Conservation (phyloP, 1,140 invertebrate genomes). For the Caligus rogercresseyi region DNA sequence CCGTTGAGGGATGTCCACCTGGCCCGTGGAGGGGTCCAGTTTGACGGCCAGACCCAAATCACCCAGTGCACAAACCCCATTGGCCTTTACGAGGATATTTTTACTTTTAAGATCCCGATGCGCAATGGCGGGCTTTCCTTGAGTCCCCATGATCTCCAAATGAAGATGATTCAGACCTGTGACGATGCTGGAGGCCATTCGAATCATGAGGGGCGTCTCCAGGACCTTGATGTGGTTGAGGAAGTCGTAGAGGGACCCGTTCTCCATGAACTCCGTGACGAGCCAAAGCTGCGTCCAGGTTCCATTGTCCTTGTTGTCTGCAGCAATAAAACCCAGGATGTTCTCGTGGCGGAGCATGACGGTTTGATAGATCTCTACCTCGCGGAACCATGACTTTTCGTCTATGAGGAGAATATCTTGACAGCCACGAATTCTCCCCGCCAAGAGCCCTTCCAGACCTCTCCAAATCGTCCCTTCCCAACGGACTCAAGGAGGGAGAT, state of each 20-base stretch:
- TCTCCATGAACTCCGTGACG: conserved; percentile 82
- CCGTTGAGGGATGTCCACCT: conserved; percentile 82
- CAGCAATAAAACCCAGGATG: conserved; percentile 81
- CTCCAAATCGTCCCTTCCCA: conserved; percentile 48
- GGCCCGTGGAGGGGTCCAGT: conserved; percentile 65
- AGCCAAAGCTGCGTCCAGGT: conserved; percentile 89
- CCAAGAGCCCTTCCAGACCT: conserved; percentile 80
- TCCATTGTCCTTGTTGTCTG: conserved; percentile 91
- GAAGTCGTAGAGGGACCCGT: conserved; percentile 86
- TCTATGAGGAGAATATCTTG: conserved; percentile 83
- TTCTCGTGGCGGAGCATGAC: conserved; percentile 87
- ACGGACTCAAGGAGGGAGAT: conserved; percentile 1
- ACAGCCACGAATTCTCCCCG: conserved; percentile 83
- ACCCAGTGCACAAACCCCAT: conserved; percentile 81
- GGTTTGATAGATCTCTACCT: conserved; percentile 89
- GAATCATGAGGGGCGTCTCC: conserved; percentile 25
- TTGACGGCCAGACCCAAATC: conserved; percentile 79
- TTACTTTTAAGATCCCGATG: conserved; percentile 90
- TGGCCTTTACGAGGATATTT: conserved; percentile 84
- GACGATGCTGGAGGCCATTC: conserved; percentile 71
- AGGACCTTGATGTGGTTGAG: conserved; percentile 39
- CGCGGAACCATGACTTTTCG: conserved; percentile 82
- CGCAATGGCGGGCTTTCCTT: conserved; percentile 80
- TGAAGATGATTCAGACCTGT: conserved; percentile 82
- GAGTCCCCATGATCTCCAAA: conserved; percentile 77